These are phyloP conservation scores for Oceanodroma leucorhoa DNA, from an alignment of 2,797 vertebrate genomes.

Conservation along the genomic window DNA sequence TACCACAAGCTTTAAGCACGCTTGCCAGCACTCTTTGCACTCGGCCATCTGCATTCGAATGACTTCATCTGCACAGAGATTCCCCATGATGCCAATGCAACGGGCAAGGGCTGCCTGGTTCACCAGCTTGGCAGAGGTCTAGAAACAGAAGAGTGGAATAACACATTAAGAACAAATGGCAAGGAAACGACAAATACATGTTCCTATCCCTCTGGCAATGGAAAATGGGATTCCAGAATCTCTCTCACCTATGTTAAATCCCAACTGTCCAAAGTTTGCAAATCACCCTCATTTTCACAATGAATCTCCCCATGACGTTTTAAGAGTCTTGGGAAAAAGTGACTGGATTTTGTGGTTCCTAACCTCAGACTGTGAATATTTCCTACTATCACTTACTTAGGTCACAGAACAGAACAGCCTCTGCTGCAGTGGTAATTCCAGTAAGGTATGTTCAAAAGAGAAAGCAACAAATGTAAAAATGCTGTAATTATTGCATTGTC, in stretches of 20 bases:
- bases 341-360: not conserved
- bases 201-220: not conserved
- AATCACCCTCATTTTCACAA: not conserved
- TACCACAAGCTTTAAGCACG: conserved; percentile 80
- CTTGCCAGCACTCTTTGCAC: conserved; percentile 77
- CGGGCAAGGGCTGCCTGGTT: conserved; percentile 57
- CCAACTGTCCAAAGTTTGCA: not conserved
- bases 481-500: not conserved
- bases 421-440: not conserved
- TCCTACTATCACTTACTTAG: not conserved
- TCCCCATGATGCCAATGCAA: conserved; percentile 74
- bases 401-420: not conserved
- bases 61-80: conserved; percentile 73
- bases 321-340: not conserved
- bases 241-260: no score
- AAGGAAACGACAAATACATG: not conserved
- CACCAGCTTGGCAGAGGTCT: conserved; percentile 67
- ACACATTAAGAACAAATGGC: not conserved
- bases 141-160: not conserved
- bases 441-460: not conserved
- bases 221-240: not conserved
- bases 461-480: not conserved
- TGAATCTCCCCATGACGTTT: rapidly evolving
- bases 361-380: not conserved
- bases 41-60: conserved; percentile 70